Evolutionary conservation across 2,113 vertebrate genomes (phyloP).

Genomic region (Pimephales promelas): DNA sequence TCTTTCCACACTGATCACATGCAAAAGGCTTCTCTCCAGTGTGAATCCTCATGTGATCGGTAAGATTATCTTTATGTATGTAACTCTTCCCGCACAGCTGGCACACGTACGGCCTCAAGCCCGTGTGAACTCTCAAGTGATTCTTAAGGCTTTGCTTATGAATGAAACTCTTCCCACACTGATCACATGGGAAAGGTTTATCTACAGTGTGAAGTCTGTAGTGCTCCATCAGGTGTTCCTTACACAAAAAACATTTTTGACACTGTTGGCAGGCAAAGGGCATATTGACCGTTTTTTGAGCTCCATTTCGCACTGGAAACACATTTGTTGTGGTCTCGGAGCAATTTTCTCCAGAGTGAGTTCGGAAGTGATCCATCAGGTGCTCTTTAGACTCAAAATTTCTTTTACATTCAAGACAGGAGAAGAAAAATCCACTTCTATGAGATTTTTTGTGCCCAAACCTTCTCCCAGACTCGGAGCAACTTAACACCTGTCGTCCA

Average conservation of each 20-base stretch:
- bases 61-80: conserved; percentile 6
- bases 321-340: not conserved
- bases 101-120: not conserved
- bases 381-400: conserved; percentile 4
- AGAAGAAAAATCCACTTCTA: not conserved
- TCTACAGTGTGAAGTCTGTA: not conserved
- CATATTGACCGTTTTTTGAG: too few species aligned
- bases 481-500: not conserved
- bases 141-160: not conserved
- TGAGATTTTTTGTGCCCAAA: not conserved
- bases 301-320: not conserved
- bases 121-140: conserved; percentile 4
- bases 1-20: conserved; percentile 15
- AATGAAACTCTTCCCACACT: conserved; percentile 22
- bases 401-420: not conserved
- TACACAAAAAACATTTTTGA: not conserved
- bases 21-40: conserved; percentile 23
- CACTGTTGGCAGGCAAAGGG: conserved; percentile 4
- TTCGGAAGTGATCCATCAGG: conserved; percentile 8
- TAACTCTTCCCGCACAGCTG: not conserved
- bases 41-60: not conserved
- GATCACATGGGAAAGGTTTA: not conserved
- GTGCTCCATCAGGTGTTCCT: not conserved
- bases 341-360: not conserved
- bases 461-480: not conserved